Base-by-base conservation (phyloP, 2,113 vertebrate genomes). In the Apaloderma vittatum region DNA sequence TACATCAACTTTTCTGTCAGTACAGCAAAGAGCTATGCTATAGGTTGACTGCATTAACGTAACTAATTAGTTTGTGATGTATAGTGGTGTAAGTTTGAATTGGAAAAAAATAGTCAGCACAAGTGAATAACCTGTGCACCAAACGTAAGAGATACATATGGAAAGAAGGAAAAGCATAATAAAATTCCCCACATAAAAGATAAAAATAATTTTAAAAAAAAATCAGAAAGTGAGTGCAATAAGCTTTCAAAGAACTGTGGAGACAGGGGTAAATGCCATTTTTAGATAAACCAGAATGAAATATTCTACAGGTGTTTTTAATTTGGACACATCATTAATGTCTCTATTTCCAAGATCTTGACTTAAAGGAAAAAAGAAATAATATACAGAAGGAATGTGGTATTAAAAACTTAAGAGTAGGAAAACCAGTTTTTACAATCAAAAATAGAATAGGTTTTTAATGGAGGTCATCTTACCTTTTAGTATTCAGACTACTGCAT, bases 71-170 rank as follows among this genome's bases (percentile, higher is more conserved):
- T 49, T 46, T 63, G 15, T 32, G 22, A 6, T 27, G 4, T 21
- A 24, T 32, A 26, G 6, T 55, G 29, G 32, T 51, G 15, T 43
- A 75, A 10, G 18, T 51, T 75, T 85, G 11, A 52, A 78, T 21
- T 8, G 21, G n/a, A 66, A 81, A 70, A 5, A 48, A 66, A 16
- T 52, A 45, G 40, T 90, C 22, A 6, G n/a, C 12, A 62, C 15
- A 72, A 54, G 9, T 61, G 46, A 52, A 87, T 66, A 77, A 61
- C 10, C 24, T 62, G 5, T 66, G 16, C 20, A 45, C 3, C 10
- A 26, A 68, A 68, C 0, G 1, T 13, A 43, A 63, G 6, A 52
- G 4, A 1, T 54, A 32, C 21, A 18, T 34, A 20, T 3, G 11
- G 24, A 76, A 61, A 11, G 40, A 84, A 62, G 23, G 2, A 79